A percentile compares a stretch with the other conserved stretches of the same genome.
phyloP scores from a whole-genome alignment of 2,888 invertebrate genomes.

The Lysandra bellargus region DNA sequence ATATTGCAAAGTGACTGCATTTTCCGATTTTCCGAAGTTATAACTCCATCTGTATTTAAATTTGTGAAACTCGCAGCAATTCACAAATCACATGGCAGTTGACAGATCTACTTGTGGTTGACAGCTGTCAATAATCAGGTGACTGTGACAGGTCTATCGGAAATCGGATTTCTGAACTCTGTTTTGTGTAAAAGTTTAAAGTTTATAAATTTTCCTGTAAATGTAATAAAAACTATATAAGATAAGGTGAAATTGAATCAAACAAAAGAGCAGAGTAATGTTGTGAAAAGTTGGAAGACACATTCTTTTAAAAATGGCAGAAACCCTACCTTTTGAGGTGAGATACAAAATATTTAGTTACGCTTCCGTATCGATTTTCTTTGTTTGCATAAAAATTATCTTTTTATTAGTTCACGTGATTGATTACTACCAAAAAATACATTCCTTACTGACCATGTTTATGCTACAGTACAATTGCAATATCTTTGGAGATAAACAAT shows the following conservation, averaged over 20 bases:
- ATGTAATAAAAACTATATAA: neutral
- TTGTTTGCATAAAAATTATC: conserved; percentile 53
- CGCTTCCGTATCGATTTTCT: conserved; percentile 44
- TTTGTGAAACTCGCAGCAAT: neutral
- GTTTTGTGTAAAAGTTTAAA: neutral
- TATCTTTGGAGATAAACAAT: neutral
- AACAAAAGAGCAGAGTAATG: conserved; percentile 21
- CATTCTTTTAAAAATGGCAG: conserved; percentile 35
- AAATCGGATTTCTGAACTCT: neutral
- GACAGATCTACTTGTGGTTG: neutral
- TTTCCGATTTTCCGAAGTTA: neutral
- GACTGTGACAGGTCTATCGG: conserved; percentile 4
- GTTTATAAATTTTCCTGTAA: neutral
- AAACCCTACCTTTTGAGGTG: conserved; percentile 71
- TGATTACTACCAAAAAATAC: conserved; percentile 28
- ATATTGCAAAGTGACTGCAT: neutral
- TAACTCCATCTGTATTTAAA: neutral
- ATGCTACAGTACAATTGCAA: neutral
- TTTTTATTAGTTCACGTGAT: conserved; percentile 69
- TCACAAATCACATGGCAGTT: neutral
- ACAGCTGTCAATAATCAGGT: conserved; percentile 8
- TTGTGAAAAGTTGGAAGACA: conserved; percentile 13
- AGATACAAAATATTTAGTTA: conserved; percentile 35
- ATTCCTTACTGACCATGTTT: conserved; percentile 9
- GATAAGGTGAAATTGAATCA: neutral